Evolutionary conservation across 2,113 vertebrate species (phyloP).

Genomic region (Percopsis transmontana): DNA sequence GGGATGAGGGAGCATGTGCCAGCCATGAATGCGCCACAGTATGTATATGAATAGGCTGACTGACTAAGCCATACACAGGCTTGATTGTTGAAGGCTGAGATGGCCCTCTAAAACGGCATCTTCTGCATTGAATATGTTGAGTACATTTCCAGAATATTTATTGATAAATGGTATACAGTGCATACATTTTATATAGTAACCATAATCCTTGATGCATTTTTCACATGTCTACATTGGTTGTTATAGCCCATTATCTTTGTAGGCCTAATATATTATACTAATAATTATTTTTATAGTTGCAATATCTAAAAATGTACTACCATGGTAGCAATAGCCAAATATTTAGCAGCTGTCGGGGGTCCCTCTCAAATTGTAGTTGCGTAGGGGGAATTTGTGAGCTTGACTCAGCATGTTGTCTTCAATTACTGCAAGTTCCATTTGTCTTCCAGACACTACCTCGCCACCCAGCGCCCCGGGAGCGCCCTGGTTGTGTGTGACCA

Average conservation of each 20-base stretch:
- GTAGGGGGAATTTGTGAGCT: background rate
- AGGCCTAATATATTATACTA: too few species aligned
- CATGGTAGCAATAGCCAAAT: too few species aligned
- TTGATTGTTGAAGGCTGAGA: slow-evolving; percentile 38
- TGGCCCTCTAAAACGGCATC: slow-evolving; percentile 4
- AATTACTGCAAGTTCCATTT: background rate
- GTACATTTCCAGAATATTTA: background rate
- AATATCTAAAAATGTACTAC: too few species aligned
- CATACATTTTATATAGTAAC: too few species aligned
- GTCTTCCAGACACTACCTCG: slow-evolving; percentile 56
- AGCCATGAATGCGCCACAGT: slow-evolving; percentile 40
- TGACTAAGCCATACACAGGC: slow-evolving; percentile 38
- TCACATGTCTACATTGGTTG: too few species aligned
- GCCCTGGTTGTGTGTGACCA: slow-evolving; percentile 62
- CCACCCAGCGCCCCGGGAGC: slow-evolving; percentile 43
- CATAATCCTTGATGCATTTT: too few species aligned
- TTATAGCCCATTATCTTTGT: too few species aligned
- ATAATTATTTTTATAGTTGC: too few species aligned
- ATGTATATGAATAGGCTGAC: slow-evolving; percentile 33
- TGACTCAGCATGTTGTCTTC: background rate
- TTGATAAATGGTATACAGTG: too few species aligned
- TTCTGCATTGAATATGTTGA: slow-evolving; percentile 29
- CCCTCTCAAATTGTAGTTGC: background rate
- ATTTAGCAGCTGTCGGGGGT: too few species aligned
- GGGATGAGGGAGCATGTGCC: background rate